Evolutionary conservation across 2,888 invertebrate species (phyloP), one percentile per base, ranked within the genome.

Genomic region (Alitta virens): DNA sequence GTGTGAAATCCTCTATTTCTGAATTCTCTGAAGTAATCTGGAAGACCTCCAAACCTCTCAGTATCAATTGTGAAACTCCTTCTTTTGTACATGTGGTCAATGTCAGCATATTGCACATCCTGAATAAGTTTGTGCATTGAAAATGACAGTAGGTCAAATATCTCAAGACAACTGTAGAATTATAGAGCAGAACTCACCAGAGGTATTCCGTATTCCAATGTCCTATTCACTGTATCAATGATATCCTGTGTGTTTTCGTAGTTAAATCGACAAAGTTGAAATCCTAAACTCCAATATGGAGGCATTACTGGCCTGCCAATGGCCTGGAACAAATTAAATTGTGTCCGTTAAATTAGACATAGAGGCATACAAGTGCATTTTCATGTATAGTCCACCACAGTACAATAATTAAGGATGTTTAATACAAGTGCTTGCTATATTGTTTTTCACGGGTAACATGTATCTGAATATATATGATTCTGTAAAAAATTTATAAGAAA

Each of bases 251-350:
- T 65, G 43, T 63, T 72, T 57, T 76, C 73, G 71, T 79, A 82
- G 60, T 81, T 81, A 72, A 77, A 89, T 86, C 88, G 87, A 85
- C 91, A 91, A 27, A 94, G 83, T 82, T 94, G 94, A 81, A 92
- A 94, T 1, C 94, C 94, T 0, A 94, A 85, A 0, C 89, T 85
- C 94, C 94, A 94, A 78, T 90, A 91, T 0, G 94, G 92, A 0
- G 93, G 93, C 86, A 94, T 85, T 75, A 87, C 86, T 0, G 93
- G 91, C 63, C 86, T 84, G 0, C 92, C 92, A 14, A 93, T 85
- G 1, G 71, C 68, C 78, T 79, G 46, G 16, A n/a, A n/a, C n/a
- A n/a, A n/a, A n/a, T n/a, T n/a, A n/a, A n/a, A n/a, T n/a, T n/a
- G n/a, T n/a, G n/a, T n/a, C n/a, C n/a, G n/a, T n/a, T n/a, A n/a